A percentile compares a stretch with the other conserved stretches of the same genome.
Conservation (phyloP, 2,113 vertebrate genomes). For the Dicaeum eximium region DNA sequence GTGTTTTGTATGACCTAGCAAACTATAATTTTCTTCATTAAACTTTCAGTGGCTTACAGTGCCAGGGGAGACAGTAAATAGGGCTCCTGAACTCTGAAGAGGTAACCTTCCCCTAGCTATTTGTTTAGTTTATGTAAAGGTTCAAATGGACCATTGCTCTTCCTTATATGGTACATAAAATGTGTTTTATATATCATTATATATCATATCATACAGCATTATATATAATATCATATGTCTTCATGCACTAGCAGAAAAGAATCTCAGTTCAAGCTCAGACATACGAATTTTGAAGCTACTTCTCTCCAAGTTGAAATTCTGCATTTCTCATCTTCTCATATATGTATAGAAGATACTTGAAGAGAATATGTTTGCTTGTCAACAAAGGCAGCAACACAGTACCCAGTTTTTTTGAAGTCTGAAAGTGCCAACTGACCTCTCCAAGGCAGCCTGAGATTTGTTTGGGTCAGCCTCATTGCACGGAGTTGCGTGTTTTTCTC, state of each 20-base stretch:
- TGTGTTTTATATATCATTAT: not conserved
- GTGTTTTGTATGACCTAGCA: not conserved
- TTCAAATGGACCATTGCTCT: not conserved
- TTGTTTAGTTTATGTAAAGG: not conserved
- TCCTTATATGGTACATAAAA: not conserved
- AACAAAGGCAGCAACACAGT: not conserved
- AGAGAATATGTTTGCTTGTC: not conserved
- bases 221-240: not conserved
- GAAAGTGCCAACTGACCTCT: not conserved
- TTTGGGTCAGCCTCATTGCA: not conserved
- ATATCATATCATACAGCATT: not conserved
- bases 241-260: not conserved
- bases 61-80: not conserved
- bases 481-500: not conserved
- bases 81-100: not conserved
- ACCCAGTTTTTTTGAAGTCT: not conserved
- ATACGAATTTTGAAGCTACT: not conserved
- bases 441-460: not conserved
- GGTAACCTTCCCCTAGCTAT: not conserved
- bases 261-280: not conserved
- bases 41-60: not conserved
- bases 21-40: constrained; percentile 13
- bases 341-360: not conserved
- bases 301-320: not conserved
- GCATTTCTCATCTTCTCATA: not conserved